Conservation (phyloP, 2,113 vertebrate genomes). For the Oreotragus oreotragus region DNA sequence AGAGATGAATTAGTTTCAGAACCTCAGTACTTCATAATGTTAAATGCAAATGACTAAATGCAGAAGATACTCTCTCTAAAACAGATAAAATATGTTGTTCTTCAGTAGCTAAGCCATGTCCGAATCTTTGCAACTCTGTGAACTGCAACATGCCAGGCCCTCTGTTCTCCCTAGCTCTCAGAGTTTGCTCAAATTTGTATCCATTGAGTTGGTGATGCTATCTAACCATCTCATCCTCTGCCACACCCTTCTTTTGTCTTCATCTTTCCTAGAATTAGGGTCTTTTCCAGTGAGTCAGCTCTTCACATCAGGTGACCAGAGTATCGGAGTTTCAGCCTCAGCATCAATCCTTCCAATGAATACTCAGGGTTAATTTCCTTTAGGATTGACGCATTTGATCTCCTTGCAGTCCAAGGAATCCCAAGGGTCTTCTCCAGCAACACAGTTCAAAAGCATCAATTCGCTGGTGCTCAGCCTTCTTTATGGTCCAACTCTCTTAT, state of each 20-base stretch:
- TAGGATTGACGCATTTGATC: background rate
- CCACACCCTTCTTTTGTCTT: background rate
- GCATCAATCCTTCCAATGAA: background rate
- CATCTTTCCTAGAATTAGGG: background rate
- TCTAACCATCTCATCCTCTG: background rate
- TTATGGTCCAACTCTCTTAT: background rate
- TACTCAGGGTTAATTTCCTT: background rate
- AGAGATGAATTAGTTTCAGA: background rate
- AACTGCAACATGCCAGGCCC: background rate
- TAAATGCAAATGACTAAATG: background rate
- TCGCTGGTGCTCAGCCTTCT: background rate
- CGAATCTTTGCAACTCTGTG: fast-evolving
- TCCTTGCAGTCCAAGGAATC: background rate
- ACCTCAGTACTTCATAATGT: background rate
- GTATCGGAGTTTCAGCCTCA: background rate
- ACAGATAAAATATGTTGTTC: background rate
- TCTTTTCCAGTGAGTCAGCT: background rate
- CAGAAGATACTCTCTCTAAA: background rate
- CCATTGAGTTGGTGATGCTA: background rate
- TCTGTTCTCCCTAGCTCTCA: background rate
- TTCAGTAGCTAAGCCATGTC: background rate
- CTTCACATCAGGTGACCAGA: background rate
- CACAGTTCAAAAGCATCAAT: background rate
- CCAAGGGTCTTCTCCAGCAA: background rate
- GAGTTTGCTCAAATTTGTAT: background rate